Conservation (phyloP, 2,888 invertebrate genomes). For the Hololepta plana region DNA sequence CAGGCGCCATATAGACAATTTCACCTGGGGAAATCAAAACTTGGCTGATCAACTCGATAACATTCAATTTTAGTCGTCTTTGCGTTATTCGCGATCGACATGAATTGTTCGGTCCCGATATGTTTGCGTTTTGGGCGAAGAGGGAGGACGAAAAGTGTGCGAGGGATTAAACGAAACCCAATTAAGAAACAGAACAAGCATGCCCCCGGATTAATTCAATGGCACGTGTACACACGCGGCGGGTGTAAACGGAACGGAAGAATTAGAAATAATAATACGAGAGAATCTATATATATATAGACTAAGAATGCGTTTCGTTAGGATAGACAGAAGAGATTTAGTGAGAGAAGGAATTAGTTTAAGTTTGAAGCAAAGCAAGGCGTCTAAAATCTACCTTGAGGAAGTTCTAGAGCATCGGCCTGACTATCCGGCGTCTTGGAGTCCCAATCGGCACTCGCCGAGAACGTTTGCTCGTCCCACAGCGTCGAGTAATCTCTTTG, state of each 20-base stretch:
- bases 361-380: not conserved
- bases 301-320: too few species aligned
- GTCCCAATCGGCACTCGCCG: constrained; percentile 25
- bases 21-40: constrained; percentile 20
- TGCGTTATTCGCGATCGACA: too few species aligned
- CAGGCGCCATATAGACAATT: constrained; percentile 28
- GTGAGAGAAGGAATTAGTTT: not conserved
- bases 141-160: constrained; percentile 4
- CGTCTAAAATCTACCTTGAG: constrained; percentile 25
- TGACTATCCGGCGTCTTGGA: constrained; percentile 29
- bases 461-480: constrained; percentile 30
- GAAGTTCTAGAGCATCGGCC: constrained; percentile 26
- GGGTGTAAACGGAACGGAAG: too few species aligned
- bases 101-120: too few species aligned
- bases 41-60: not conserved
- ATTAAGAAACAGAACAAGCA: constrained; percentile 1
- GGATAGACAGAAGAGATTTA: constrained; percentile 1
- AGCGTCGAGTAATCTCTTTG: constrained; percentile 28
- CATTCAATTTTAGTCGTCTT: too few species aligned
- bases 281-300: too few species aligned
- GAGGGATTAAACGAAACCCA: constrained; percentile 3
- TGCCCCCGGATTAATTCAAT: constrained; percentile 3
- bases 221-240: constrained; percentile 3
- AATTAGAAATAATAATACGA: too few species aligned
- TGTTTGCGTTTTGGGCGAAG: constrained; percentile 16